Evolutionary conservation across 2,797 vertebrate genomes (phyloP), one percentile per base, ranked within the genome.

Genomic region (Myotis findleyi): DNA sequence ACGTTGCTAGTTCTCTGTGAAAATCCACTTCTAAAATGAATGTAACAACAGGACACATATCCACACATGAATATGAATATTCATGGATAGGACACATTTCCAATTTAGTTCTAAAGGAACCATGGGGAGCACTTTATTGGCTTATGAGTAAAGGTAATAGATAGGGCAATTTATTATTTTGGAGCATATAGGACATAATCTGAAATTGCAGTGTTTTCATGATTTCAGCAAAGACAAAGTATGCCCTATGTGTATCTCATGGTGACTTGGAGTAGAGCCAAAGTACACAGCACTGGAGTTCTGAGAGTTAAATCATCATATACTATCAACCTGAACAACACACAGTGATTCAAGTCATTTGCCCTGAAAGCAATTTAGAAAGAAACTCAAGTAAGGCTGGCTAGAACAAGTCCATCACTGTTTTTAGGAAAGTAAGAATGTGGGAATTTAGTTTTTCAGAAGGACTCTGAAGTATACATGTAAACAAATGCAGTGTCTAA

Each of bases 341-440:
- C 95, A 97, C 51, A n/a, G 17, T 59, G 7, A 96, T 97, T 97
- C 92, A 96, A 53, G 7, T 25, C 13, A 47, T 95, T 95, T 17
- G 18, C 97, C 95, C 97, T 79, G 33, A 83, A 92, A 91, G 89
- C 94, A 95, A 94, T 79, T 47, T 27, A 96, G 57, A 68, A 97
- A 87, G 38, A 93, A 96, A 96, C 23, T 27, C 0, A 59, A 81
- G 7, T 17, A 93, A 97, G 87, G 2, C 17, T 91, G 33, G 7
- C 44, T 47, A 68, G 94, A 97, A 98, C 96, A 98, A 98, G 83
- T 73, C 89, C 0, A 1, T 1, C 87, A 72, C 53, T 97, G 71
- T 97, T 95, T 44, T 10, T 6, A 95, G 66, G 14, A 94, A 96
- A 96, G 33, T 51, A 87, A 73, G 49, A 90, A n/a, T 18, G 27